A percentile compares a stretch with the other conserved stretches of the same genome.
phyloP scores from a whole-genome alignment of 2,113 vertebrate genomes.

The Caretta caretta region DNA sequence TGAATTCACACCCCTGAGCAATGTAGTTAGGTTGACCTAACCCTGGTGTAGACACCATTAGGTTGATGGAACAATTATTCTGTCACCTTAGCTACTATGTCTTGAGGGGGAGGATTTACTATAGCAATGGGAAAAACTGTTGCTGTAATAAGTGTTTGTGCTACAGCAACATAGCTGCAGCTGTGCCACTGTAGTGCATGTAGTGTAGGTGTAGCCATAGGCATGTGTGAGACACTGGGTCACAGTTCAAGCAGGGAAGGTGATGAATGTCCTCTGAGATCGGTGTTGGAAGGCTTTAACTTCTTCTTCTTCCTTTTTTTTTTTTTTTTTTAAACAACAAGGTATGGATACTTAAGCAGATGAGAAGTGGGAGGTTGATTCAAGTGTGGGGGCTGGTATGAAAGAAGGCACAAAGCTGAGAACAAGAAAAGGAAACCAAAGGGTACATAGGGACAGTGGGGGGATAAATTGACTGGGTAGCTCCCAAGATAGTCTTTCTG shows the following conservation, averaged over 20 bases:
- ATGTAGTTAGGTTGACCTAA: background rate
- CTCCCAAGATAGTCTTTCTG: background rate
- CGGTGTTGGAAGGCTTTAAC: background rate
- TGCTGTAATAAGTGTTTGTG: background rate
- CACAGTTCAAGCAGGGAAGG: background rate
- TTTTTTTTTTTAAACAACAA: background rate
- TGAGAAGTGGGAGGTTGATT: constrained; percentile 66
- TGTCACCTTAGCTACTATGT: background rate
- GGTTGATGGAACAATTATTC: background rate
- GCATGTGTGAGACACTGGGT: background rate
- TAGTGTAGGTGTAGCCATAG: background rate
- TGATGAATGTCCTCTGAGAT: constrained; percentile 6
- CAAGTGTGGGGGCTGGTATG: constrained; percentile 34
- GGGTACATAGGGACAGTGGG: background rate
- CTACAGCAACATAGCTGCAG: background rate
- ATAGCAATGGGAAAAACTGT: background rate
- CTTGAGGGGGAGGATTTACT: background rate
- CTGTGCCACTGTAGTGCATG: background rate
- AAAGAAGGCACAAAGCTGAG: constrained; percentile 60
- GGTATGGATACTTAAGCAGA: constrained; percentile 41
- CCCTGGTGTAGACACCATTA: background rate
- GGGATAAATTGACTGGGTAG: constrained; percentile 34
- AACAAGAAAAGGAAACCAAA: constrained; percentile 61
- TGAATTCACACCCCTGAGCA: background rate
- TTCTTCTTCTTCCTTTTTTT: no score